Evolutionary conservation across 2,113 vertebrate genomes (phyloP).

Genomic region (Lophura nycthemera): DNA sequence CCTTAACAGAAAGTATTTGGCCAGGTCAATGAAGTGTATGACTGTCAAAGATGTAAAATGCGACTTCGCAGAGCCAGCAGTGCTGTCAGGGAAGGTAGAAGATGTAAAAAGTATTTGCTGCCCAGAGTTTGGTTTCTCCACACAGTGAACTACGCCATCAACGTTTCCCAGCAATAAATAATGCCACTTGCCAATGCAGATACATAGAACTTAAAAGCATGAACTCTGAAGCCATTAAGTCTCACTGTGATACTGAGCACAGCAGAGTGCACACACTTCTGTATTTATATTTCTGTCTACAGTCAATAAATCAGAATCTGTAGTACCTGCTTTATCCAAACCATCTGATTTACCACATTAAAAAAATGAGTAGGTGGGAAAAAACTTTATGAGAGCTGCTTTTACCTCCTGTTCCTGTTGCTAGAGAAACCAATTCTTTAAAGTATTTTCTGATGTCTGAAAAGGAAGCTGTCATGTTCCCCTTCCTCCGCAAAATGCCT

Average conservation of each 20-base stretch:
- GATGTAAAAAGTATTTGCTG: not conserved
- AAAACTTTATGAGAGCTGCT: constrained; percentile 34
- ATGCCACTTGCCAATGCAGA: not conserved
- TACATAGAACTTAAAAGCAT: constrained; percentile 7
- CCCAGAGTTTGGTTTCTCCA: not conserved
- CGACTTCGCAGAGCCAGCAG: not conserved
- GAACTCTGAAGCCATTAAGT: constrained; percentile 39
- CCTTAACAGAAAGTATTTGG: not conserved
- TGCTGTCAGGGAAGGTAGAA: not conserved
- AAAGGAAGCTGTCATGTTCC: constrained; percentile 51
- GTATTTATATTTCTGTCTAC: constrained; percentile 61
- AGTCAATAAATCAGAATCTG: constrained; percentile 57
- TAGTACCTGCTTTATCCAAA: constrained; percentile 59
- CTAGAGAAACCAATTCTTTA: constrained; percentile 64
- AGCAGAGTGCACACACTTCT: constrained; percentile 22
- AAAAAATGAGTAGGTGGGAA: constrained; percentile 54
- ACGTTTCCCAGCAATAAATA: constrained; percentile 23
- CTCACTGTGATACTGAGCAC: constrained; percentile 7
- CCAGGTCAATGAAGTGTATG: not conserved
- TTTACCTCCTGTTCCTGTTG: constrained; percentile 55
- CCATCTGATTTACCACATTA: constrained; percentile 63
- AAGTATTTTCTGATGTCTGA: constrained; percentile 37
- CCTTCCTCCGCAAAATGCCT: constrained; percentile 34
- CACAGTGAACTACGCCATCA: not conserved
- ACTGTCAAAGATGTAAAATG: not conserved